Base-by-base conservation (phyloP, 2,797 vertebrate species). In the Clamator glandarius region DNA sequence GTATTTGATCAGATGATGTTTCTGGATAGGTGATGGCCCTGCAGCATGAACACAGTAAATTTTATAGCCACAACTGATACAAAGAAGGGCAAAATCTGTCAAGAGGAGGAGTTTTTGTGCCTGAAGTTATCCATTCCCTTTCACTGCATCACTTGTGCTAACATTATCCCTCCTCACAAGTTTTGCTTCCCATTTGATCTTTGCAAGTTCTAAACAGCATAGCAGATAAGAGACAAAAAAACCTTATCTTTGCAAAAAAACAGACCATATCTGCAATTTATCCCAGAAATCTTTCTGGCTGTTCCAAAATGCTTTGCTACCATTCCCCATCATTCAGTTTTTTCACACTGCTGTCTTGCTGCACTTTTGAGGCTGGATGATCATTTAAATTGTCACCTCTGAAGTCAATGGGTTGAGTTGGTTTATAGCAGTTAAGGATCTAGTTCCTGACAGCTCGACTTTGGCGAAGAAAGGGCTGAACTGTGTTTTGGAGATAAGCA, bases 401-500 rank as follows among this genome's bases (percentile, higher is more conserved):
- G 81, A 80, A 92, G 67, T 72, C 94, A 64, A 18, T 46, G 87
- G 78, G 51, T 61, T 29, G 62, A 83, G 84, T 6, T 84, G 73
- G 54, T 95, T 95, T 81, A 36, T 21, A 87, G 82, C 68, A 87
- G 69, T 78, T 84, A 92, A 95, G 73, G 73, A 91, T 95, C 91
- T 59, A 15, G 55, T 41, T 85, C 82, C 91, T 89, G 82, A 83
- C 82, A 91, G 79, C 68, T 94, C 55, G 0, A 55, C 73, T 94
- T 84, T 66, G 87, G 84, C 92, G 92, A 81, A 93, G 93, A 88
- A 95, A 91, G 33, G 66, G 84, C 89, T 92, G 80, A 91, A 84
- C 74, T 58, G 41, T 88, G 89, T 94, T 95, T 94, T 93, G 79
- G 93, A 97, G 96, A 96, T 63, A 96, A 96, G 89, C 67, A 84